Percentiles rank a stretch among this genome's conserved stretches.
Evolutionary conservation across 2,888 invertebrate species (phyloP).

Genomic region (Antitype chi): DNA sequence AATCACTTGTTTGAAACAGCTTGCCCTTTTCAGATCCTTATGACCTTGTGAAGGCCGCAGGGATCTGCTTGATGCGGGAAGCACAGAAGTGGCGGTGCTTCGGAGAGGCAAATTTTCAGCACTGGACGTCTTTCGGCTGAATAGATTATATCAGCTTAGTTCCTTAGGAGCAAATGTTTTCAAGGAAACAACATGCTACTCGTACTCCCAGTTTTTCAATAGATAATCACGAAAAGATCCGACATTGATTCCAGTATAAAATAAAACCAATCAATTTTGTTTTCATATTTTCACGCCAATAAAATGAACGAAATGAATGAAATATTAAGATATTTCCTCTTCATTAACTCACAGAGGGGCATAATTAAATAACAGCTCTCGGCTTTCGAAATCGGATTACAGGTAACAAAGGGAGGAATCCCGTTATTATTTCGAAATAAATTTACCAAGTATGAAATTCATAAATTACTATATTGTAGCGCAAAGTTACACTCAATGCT

Average conservation of each 20-base stretch:
- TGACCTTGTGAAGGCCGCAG: no score
- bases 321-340: slow-evolving; percentile 3
- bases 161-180: neutral
- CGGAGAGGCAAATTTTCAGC: no score
- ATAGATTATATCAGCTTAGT: no score
- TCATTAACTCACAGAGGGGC: slow-evolving; percentile 17
- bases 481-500: neutral
- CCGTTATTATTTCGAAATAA: slow-evolving; percentile 1
- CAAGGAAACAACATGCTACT: neutral
- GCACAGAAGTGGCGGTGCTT: no score
- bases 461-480: neutral
- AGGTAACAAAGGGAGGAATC: slow-evolving; percentile 35
- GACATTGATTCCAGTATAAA: neutral
- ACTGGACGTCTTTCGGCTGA: no score
- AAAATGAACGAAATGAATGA: slow-evolving; percentile 4
- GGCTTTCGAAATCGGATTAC: slow-evolving; percentile 35
- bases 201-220: no score
- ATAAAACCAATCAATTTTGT: neutral
- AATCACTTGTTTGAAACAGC: neutral
- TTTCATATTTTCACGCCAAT: neutral
- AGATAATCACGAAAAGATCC: neutral
- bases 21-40: neutral
- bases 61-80: no score
- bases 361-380: slow-evolving; percentile 30
- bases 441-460: slow-evolving; percentile 6